Base-by-base conservation (phyloP, 2,888 invertebrate genomes). In the Ormyrus labotus region DNA sequence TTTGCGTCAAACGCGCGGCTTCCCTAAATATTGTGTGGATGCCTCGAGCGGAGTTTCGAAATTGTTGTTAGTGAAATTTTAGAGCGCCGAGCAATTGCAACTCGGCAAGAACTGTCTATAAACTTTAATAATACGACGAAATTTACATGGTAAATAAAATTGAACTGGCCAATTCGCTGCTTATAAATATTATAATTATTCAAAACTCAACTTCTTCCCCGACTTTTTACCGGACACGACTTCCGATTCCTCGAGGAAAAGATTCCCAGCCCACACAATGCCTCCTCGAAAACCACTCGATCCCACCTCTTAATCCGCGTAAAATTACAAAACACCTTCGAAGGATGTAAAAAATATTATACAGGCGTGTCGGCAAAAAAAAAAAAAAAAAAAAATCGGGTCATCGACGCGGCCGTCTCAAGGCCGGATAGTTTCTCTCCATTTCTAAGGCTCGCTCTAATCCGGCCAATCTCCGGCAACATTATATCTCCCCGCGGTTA, bases 261-360 rank as follows among this genome's bases (percentile, higher is more conserved):
- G 34, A 34, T 34, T 34, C 34, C 34, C 34, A 34, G 34, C 34
- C 34, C 34, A 34, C 34, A 34, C 34, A 34, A 34, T 34, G 2
- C n/a, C 6, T 5, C n/a, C 4, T 58, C n/a, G 1, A 61, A 48
- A 64, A 10, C 9, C n/a, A 57, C n/a, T 10, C 48, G 19, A 58
- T 13, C 45, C 34, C 34, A 34, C 34, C 34, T 34, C 34, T 4
- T 65, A 58, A 74, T 64, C 57, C 65, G 57, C 65, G 57, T 74
- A 57, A 74, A 74, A 75, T 61, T 67, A 75, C 67, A n/a, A 60
- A 34, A 34, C 34, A 34, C 34, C 34, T 34, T 34, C 34, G 34
- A 34, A 34, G 34, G 34, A 34, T 34, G 34, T 34, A 34, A 34
- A 34, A 34, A 3, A 34, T 34, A 34, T 34, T 34, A 34, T 34